Evolutionary conservation across 2,888 invertebrate genomes (phyloP).

Genomic region (Xylocampa areola): DNA sequence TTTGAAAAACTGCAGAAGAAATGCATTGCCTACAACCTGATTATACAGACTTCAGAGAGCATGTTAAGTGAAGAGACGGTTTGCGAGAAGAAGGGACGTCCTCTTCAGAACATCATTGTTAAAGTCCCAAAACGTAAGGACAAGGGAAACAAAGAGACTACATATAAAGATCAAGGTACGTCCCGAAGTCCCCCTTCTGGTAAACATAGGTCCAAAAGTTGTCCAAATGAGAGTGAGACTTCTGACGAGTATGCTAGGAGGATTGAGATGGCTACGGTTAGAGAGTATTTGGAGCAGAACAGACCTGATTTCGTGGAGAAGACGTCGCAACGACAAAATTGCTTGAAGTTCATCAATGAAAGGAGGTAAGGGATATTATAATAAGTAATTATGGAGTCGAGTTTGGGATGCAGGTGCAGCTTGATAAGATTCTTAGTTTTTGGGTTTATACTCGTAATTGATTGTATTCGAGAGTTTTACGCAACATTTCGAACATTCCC

Average conservation of each 20-base stretch:
- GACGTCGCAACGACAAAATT: slow-evolving; percentile 75
- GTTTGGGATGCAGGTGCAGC: no score
- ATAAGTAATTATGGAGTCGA: background rate
- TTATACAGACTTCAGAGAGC: slow-evolving; percentile 85
- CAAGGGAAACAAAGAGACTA: slow-evolving; percentile 65
- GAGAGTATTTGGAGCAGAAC: slow-evolving; percentile 92
- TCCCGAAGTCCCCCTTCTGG: slow-evolving; percentile 59
- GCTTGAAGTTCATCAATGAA: slow-evolving; percentile 78
- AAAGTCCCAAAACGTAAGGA: slow-evolving; percentile 79
- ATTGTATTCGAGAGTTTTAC: no score
- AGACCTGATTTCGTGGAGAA: slow-evolving; percentile 92
- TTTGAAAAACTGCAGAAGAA: slow-evolving; percentile 76
- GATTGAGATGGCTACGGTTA: slow-evolving; percentile 81
- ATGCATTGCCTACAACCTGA: slow-evolving; percentile 83
- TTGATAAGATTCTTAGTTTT: no score
- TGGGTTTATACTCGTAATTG: no score
- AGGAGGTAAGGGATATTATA: slow-evolving; percentile 71
- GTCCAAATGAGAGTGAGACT: slow-evolving; percentile 78
- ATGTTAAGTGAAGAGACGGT: slow-evolving; percentile 75
- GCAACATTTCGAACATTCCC: no score
- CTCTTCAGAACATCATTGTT: slow-evolving; percentile 79
- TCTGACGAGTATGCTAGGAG: slow-evolving; percentile 73
- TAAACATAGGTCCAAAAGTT: slow-evolving; percentile 70
- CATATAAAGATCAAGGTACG: slow-evolving; percentile 63
- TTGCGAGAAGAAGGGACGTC: slow-evolving; percentile 60